Base-by-base conservation (phyloP, 1,140 invertebrate species). In the Triops longicaudatus region DNA sequence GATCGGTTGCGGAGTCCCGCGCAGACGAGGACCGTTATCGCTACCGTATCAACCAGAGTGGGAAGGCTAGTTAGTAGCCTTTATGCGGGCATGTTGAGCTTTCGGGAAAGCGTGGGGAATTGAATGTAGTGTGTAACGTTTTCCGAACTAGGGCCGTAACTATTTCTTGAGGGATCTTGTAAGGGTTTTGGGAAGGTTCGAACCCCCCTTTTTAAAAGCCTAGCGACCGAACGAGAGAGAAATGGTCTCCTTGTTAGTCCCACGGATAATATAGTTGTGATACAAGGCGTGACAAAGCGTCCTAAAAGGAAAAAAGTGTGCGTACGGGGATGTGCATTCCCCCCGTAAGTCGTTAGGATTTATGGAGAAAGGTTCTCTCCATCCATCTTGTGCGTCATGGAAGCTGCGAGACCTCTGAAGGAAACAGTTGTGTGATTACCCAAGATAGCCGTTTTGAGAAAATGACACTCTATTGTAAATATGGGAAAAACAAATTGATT, bases 21-120 rank as follows among this genome's bases (percentile, higher is more conserved):
- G n/a, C n/a, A n/a, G n/a, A n/a, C n/a, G n/a, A n/a, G n/a, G 50
- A 0, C 50, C 22, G 14, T 63, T 63, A 63, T 63, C 50, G 50
- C 50, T 63, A 63, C n/a, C 22, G 50, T 63, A 63, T 63, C 50
- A 63, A 22, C 50, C 50, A 63, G 50, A 63, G 50, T 63, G 50
- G 50, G 50, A n/a, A 17, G 50, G 50, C 50, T 63, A 63, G 50
- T 63, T 63, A 22, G 50, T n/a, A 17, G 50, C 50, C 50, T 14
- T 63, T 63, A 63, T 63, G 50, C 50, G 50, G 50, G 50, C 22
- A 63, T 22, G 50, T 5, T 22, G 50, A 22, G 50, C 50, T 63
- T 63, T 63, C 17, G 50, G 22, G 50, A 7, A 37, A 37, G 31
- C 31, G 7, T 37, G 31, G 50, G 50, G 17, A 63, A 63, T 63